A percentile compares a stretch with the other conserved stretches of the same genome.
phyloP scores from a whole-genome alignment of 2,797 vertebrate genomes.

The Remorina albescens region DNA sequence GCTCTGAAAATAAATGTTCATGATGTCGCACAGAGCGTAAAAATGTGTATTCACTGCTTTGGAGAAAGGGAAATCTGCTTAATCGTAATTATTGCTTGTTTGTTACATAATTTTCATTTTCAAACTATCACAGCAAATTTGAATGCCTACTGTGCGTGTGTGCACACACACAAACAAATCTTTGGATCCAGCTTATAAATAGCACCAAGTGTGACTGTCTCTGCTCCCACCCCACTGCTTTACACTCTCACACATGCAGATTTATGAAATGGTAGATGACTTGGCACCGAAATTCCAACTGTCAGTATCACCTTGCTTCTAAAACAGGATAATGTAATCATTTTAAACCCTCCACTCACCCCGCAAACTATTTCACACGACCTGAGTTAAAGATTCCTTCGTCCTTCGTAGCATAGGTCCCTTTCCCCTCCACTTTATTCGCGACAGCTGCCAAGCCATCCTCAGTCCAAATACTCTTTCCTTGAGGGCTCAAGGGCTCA shows the following conservation, averaged over 20 bases:
- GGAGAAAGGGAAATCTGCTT: not conserved
- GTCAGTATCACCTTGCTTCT: conserved; percentile 49
- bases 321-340: conserved; percentile 37
- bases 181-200: not conserved
- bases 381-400: conserved; percentile 5
- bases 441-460: conserved; percentile 21
- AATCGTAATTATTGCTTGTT: not conserved
- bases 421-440: conserved; percentile 23
- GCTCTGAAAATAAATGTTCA: not conserved
- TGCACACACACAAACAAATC: not conserved
- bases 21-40: not conserved
- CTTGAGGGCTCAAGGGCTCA: conserved; percentile 20
- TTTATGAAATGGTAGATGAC: conserved; percentile 20
- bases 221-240: not conserved
- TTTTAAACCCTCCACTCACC: conserved; percentile 4
- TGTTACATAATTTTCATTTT: conserved; percentile 6
- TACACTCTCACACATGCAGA: not conserved
- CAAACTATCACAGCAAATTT: not conserved
- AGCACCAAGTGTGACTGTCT: not conserved
- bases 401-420: not conserved
- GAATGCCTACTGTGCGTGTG: not conserved
- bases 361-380: not conserved
- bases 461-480: conserved; percentile 25
- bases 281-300: conserved; percentile 34
- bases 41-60: not conserved